These are phyloP conservation scores for Bryconaethiops microstoma DNA, from an alignment of 2,797 vertebrate species.

Conservation along the genomic window DNA sequence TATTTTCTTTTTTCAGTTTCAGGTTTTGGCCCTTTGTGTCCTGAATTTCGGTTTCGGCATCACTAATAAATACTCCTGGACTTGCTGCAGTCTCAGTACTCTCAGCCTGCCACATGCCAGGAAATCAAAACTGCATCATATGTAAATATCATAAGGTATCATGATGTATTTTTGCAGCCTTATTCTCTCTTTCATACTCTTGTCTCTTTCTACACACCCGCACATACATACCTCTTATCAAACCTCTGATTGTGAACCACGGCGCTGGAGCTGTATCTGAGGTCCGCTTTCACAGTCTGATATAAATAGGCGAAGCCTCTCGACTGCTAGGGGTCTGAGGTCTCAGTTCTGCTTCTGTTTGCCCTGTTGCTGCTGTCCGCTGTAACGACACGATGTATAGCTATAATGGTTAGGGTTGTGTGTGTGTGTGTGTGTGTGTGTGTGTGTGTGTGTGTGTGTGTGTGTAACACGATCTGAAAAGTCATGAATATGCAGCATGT, in stretches of 20 bases:
- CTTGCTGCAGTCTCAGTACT: too few relatives aligned
- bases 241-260: not conserved
- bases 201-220: not conserved
- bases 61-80: too few relatives aligned
- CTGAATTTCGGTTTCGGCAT: too few relatives aligned
- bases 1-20: too few relatives aligned
- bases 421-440: constrained; percentile 3
- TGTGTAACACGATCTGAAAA: constrained; percentile 45
- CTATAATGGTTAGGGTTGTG: constrained; percentile 4
- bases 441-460: not conserved
- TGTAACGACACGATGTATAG: not conserved
- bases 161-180: too few relatives aligned
- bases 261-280: not conserved
- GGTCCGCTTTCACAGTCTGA: not conserved
- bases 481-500: constrained; percentile 63
- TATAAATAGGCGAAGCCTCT: constrained; percentile 3
- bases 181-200: not conserved
- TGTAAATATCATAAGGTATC: too few relatives aligned
- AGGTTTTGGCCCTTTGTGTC: too few relatives aligned
- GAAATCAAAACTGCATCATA: too few relatives aligned
- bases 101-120: too few relatives aligned
- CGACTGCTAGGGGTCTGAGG: not conserved
- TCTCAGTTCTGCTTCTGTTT: constrained; percentile 15
- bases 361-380: not conserved
- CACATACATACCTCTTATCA: not conserved